Evolutionary conservation across 2,797 vertebrate species (phyloP).

Genomic region (Harpagifer antarcticus): DNA sequence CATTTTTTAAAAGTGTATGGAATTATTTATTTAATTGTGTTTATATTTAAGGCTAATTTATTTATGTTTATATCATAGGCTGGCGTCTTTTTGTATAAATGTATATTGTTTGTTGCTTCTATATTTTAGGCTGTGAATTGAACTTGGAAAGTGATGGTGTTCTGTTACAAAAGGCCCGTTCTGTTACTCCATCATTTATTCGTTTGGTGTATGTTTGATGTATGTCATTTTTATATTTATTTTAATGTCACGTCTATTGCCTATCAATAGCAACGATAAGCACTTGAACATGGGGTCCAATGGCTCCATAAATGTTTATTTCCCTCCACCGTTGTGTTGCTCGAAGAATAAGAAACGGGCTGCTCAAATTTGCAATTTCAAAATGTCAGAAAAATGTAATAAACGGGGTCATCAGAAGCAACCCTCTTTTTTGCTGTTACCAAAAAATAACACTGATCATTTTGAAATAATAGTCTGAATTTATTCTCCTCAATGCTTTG

Average conservation of each 20-base stretch:
- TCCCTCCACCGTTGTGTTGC: slow-evolving; percentile 62
- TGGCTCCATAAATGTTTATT: slow-evolving; percentile 62
- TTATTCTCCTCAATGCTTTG: slow-evolving; percentile 66
- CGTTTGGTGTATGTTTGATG: slow-evolving; percentile 65
- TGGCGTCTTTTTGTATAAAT: slow-evolving; percentile 90
- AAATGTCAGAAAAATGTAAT: slow-evolving; percentile 25
- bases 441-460: slow-evolving; percentile 84
- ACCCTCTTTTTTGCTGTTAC: slow-evolving; percentile 88
- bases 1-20: slow-evolving; percentile 85
- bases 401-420: slow-evolving; percentile 44
- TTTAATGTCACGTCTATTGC: slow-evolving; percentile 75
- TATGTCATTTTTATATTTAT: slow-evolving; percentile 74
- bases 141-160: slow-evolving; percentile 85
- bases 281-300: slow-evolving; percentile 85
- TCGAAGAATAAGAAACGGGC: slow-evolving; percentile 33
- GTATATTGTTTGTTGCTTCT: slow-evolving; percentile 86
- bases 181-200: slow-evolving; percentile 74
- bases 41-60: slow-evolving; percentile 84
- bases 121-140: slow-evolving; percentile 90
- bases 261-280: slow-evolving; percentile 84
- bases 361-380: slow-evolving; percentile 22
- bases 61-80: slow-evolving; percentile 86
- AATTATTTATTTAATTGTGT: slow-evolving; percentile 79
- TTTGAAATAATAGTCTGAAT: slow-evolving; percentile 69
- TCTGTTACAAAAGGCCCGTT: slow-evolving; percentile 90